Conservation (phyloP, 2,113 vertebrate species). For the Saccopteryx bilineata region DNA sequence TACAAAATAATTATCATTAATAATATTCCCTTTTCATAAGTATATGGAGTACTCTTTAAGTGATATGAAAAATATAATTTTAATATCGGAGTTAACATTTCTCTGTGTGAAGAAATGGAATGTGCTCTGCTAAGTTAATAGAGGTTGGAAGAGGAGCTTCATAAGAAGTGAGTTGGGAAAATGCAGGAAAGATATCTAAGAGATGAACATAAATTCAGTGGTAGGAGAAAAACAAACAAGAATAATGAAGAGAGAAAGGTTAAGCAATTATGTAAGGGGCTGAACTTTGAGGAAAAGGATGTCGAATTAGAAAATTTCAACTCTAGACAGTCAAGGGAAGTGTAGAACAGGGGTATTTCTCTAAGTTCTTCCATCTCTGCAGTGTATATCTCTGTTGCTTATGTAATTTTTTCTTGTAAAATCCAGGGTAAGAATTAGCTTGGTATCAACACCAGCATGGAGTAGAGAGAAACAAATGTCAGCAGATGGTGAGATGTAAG, state of each 20-base stretch:
- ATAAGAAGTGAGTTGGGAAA: background rate
- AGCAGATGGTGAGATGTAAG: background rate
- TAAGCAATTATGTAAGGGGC: background rate
- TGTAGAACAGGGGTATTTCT: background rate
- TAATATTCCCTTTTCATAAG: background rate
- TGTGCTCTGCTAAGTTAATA: background rate
- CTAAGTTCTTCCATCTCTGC: background rate
- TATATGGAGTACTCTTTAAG: background rate
- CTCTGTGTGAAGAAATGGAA: background rate
- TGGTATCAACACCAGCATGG: background rate
- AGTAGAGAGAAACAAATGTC: background rate
- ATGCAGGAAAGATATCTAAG: background rate
- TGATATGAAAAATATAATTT: background rate
- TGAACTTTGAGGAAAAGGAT: background rate
- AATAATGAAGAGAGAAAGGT: background rate
- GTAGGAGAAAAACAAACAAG: background rate
- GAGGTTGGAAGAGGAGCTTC: background rate
- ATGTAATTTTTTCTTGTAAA: background rate
- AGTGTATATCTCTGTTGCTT: background rate
- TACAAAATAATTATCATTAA: background rate
- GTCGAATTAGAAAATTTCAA: background rate
- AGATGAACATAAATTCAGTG: background rate
- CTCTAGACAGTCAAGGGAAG: background rate
- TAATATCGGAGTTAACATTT: background rate
- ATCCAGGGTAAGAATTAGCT: background rate